Percentiles rank a stretch among this genome's conserved stretches.
phyloP scores from a whole-genome alignment of 2,797 vertebrate genomes.

The Acipenser oxyrinchus region DNA sequence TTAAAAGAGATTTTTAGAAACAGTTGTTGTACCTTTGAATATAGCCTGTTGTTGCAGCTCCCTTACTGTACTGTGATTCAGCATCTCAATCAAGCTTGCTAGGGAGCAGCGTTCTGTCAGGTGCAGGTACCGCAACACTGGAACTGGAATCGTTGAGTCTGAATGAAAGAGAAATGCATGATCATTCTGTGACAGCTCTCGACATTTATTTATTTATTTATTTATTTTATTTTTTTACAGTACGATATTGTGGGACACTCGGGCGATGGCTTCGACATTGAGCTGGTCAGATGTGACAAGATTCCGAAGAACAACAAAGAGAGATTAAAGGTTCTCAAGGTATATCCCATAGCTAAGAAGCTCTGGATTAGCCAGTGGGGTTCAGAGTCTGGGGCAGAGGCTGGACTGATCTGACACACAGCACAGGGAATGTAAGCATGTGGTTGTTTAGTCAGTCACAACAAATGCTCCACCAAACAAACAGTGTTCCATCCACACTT shows the following conservation, averaged over 20 bases:
- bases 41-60: no score
- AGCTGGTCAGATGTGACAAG: conserved; percentile 68
- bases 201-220: background rate
- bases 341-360: conserved; percentile 39
- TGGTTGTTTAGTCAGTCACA: background rate
- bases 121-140: no score
- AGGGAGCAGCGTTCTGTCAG: no score
- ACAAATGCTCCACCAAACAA: background rate
- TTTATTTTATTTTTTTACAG: conserved; percentile 44
- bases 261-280: conserved; percentile 79
- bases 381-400: conserved; percentile 1
- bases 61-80: no score
- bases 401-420: background rate
- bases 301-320: conserved; percentile 85
- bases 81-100: no score
- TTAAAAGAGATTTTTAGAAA: background rate
- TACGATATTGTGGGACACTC: conserved; percentile 91
- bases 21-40: no score
- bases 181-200: background rate
- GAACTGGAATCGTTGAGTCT: no score
- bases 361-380: conserved; percentile 8
- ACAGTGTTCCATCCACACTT: background rate
- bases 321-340: conserved; percentile 87
- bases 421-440: background rate
- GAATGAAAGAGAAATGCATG: no score